A percentile compares a stretch with the other conserved stretches of the same genome.
Evolutionary conservation across 1,140 invertebrate genomes (phyloP).

Genomic region (Sycophaga agraensis): DNA sequence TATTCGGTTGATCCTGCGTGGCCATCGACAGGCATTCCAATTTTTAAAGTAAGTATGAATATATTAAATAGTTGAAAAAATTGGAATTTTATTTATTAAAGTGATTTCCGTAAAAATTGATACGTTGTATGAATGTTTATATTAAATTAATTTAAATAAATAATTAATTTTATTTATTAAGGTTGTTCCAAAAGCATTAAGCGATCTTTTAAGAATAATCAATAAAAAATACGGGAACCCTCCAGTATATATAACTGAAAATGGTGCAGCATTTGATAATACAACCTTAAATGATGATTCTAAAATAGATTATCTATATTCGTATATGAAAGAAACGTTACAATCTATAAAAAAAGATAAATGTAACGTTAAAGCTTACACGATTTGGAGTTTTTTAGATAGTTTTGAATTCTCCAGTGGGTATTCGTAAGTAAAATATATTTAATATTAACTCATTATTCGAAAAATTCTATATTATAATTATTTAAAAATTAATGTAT

Average conservation of each 20-base stretch:
- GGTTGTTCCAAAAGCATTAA: slow-evolving; percentile 59
- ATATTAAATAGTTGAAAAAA: background rate
- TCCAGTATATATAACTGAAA: slow-evolving; percentile 70
- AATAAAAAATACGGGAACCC: slow-evolving; percentile 64
- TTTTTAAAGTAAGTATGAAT: background rate
- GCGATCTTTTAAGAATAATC: slow-evolving; percentile 65
- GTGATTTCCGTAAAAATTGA: background rate
- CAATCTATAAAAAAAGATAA: slow-evolving; percentile 67
- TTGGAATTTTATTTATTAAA: background rate
- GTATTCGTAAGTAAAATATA: too few relatives aligned
- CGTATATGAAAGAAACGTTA: slow-evolving; percentile 67
- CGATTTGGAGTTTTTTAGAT: slow-evolving; percentile 67
- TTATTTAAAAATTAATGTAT: too few relatives aligned
- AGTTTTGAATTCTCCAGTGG: background rate
- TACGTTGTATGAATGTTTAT: background rate
- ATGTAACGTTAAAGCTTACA: slow-evolving; percentile 68
- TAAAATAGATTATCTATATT: slow-evolving; percentile 55
- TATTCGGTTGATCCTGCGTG: too few relatives aligned
- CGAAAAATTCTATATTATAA: too few relatives aligned
- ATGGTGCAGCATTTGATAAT: slow-evolving; percentile 59
- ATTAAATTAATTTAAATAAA: too few relatives aligned
- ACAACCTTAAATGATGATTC: slow-evolving; percentile 33
- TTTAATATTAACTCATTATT: too few relatives aligned
- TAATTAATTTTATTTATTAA: slow-evolving; percentile 17
- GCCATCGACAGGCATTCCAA: background rate